Percentiles rank a stretch among this genome's conserved stretches.
Conservation (phyloP, 2,888 invertebrate genomes). For the Morpho achilles region DNA sequence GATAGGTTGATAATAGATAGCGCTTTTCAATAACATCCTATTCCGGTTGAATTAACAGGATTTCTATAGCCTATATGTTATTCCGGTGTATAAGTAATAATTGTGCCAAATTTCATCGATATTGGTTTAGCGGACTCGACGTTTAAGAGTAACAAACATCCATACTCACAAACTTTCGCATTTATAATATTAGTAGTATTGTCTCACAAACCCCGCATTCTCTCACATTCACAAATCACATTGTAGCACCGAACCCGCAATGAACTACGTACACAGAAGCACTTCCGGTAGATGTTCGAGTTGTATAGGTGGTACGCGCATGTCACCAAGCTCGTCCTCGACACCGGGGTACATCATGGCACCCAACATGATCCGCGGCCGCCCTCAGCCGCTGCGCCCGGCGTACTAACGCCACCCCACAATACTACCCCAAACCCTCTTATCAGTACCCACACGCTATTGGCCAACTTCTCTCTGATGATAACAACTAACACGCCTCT, state of each 20-base stretch:
- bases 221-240: slow-evolving; percentile 7
- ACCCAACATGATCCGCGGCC: slow-evolving; percentile 68
- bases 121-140: too few species aligned
- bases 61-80: too few species aligned
- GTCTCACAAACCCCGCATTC: background rate
- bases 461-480: slow-evolving; percentile 54
- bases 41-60: too few species aligned
- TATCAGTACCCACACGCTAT: slow-evolving; percentile 55
- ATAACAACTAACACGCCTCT: slow-evolving; percentile 72
- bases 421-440: slow-evolving; percentile 69
- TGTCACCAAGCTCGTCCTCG: slow-evolving; percentile 70
- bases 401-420: slow-evolving; percentile 66
- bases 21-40: too few species aligned
- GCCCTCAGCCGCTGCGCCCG: slow-evolving; percentile 54
- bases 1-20: too few species aligned
- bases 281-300: slow-evolving; percentile 86
- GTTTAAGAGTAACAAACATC: too few species aligned
- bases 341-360: slow-evolving; percentile 74
- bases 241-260: slow-evolving; percentile 19
- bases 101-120: too few species aligned
- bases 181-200: too few species aligned
- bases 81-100: too few species aligned
- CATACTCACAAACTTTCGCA: too few species aligned
- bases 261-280: slow-evolving; percentile 82
- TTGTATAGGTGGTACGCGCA: slow-evolving; percentile 86